Percentiles rank a stretch among this genome's conserved stretches.
Evolutionary conservation across 2,113 vertebrate species (phyloP).

Genomic region (Verasper variegatus): DNA sequence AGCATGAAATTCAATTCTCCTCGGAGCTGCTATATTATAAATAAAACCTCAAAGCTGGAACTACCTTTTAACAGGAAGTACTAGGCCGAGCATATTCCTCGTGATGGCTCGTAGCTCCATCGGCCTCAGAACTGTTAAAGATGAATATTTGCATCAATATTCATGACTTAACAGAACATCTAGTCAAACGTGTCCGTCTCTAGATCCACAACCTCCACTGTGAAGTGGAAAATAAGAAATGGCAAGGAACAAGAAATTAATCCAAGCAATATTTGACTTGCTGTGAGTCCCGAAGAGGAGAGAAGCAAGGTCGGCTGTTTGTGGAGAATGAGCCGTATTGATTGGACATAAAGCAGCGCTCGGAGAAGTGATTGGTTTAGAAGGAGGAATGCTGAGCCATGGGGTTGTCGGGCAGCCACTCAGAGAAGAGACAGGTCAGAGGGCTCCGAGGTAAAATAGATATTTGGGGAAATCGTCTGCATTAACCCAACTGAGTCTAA

Average conservation of each 20-base stretch:
- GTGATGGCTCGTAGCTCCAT: background rate
- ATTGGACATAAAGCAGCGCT: constrained; percentile 53
- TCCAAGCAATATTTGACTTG: constrained; percentile 19
- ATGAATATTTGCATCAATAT: background rate
- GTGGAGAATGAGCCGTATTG: constrained; percentile 58
- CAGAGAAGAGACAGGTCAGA: constrained; percentile 31
- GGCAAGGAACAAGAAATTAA: constrained; percentile 7
- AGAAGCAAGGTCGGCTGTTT: constrained; percentile 44
- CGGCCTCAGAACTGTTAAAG: background rate
- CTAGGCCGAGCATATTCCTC: too few species aligned
- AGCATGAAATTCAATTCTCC: too few species aligned
- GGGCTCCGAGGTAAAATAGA: constrained; percentile 16
- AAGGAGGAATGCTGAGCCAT: constrained; percentile 53
- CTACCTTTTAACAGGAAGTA: too few species aligned
- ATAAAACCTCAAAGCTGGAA: background rate
- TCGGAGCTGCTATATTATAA: too few species aligned
- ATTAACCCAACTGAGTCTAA: too few species aligned
- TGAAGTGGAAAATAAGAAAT: background rate
- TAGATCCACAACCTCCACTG: constrained; percentile 2
- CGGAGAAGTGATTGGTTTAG: constrained; percentile 40
- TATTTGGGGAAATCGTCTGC: background rate
- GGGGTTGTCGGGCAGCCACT: constrained; percentile 19
- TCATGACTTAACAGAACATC: constrained; percentile 3
- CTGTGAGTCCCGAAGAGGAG: constrained; percentile 5
- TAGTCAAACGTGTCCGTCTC: too few species aligned